Conservation (phyloP, 2,888 invertebrate species). For the Zaprionus obscuricornis region DNA sequence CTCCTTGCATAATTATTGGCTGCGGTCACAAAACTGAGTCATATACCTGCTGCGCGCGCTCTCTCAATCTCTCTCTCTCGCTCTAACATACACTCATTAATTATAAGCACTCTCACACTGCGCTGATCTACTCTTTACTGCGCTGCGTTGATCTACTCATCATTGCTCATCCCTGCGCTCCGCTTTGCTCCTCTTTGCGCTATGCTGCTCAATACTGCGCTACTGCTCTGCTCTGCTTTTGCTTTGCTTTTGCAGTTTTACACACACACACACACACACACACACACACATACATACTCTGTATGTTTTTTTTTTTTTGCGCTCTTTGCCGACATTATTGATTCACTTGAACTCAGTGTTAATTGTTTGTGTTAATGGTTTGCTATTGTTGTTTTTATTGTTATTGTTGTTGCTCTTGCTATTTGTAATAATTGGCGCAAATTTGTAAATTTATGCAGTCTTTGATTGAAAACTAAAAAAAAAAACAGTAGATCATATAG, state of each 20-base stretch:
- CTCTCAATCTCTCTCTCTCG: slow-evolving; percentile 3
- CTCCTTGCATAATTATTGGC: slow-evolving; percentile 57
- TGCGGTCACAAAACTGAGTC: slow-evolving; percentile 54
- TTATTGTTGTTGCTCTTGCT: slow-evolving; percentile 5
- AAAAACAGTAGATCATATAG: too few species aligned
- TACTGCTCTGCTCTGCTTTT: not conserved
- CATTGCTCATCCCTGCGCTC: too few species aligned
- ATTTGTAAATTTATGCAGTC: slow-evolving; percentile 46
- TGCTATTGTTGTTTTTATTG: not conserved
- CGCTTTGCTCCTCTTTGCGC: too few species aligned
- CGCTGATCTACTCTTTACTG: too few species aligned
- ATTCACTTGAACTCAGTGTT: slow-evolving; percentile 70
- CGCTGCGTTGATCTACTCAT: too few species aligned
- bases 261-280: too few species aligned
- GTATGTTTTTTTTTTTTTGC: not conserved
- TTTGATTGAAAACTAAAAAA: slow-evolving; percentile 61
- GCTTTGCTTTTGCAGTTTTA: not conserved
- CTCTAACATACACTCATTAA: not conserved
- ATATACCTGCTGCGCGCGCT: slow-evolving; percentile 33
- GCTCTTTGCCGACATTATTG: slow-evolving; percentile 24
- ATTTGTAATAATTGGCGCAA: slow-evolving; percentile 55
- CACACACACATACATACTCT: too few species aligned
- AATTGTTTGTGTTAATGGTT: slow-evolving; percentile 61
- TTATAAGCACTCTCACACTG: too few species aligned
- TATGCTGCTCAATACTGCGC: too few species aligned